phyloP scores from a whole-genome alignment of 2,113 vertebrate species.

The Calyptomena viridis region DNA sequence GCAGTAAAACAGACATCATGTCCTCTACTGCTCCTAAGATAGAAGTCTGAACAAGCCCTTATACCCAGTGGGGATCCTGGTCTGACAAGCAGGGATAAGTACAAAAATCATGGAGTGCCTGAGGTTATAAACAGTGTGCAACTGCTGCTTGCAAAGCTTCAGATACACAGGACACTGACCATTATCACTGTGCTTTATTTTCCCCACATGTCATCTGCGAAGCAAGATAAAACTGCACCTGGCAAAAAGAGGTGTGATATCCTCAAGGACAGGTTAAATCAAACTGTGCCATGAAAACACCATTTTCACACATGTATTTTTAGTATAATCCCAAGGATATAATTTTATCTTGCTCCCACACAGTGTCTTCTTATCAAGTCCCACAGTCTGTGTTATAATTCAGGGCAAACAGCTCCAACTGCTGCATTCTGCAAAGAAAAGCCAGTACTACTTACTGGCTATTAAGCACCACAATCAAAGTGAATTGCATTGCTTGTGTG shows the following conservation, averaged over 20 bases:
- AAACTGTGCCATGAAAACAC: neutral
- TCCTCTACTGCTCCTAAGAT: neutral
- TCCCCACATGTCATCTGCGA: neutral
- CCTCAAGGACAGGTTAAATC: slow-evolving; percentile 56
- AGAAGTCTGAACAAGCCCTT: neutral
- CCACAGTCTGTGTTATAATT: neutral
- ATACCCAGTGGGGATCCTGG: neutral
- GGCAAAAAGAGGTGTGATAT: neutral
- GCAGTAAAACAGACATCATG: neutral
- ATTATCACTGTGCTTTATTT: neutral
- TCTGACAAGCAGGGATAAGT: slow-evolving; percentile 13
- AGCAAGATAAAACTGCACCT: slow-evolving; percentile 41
- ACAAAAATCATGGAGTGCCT: slow-evolving; percentile 16
- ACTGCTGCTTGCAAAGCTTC: neutral
- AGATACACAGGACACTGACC: neutral
- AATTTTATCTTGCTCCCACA: slow-evolving; percentile 52
- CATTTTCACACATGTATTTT: slow-evolving; percentile 16
- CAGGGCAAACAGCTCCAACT: neutral
- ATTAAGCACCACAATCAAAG: neutral
- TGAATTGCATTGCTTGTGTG: neutral
- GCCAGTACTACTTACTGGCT: neutral
- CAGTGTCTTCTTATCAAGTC: slow-evolving; percentile 21
- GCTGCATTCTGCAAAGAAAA: neutral
- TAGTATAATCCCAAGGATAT: slow-evolving; percentile 26
- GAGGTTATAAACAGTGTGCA: neutral